These are phyloP conservation scores for Phrynosoma blainvillii DNA, from an alignment of 2,113 vertebrate genomes.

Conservation along the genomic window DNA sequence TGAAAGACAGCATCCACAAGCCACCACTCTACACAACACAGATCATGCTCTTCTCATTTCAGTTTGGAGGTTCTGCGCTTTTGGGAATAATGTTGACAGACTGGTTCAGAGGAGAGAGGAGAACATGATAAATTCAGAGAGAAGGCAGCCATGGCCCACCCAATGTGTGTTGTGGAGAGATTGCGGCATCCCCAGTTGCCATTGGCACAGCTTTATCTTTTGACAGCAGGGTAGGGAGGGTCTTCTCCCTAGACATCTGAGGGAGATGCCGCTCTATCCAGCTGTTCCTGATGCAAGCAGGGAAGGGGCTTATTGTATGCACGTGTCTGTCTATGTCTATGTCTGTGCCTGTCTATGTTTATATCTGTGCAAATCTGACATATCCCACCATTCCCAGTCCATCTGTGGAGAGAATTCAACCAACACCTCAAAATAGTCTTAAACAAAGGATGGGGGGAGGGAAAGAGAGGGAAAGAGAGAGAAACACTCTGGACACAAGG, in stretches of 20 bases:
- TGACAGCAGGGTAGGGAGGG: neutral
- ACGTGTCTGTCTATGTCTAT: neutral
- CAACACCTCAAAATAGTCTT: neutral
- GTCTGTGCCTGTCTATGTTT: neutral
- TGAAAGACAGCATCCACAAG: neutral
- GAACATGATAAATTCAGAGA: slow-evolving; percentile 15
- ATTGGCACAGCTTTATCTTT: neutral
- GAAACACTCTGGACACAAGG: neutral
- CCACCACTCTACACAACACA: neutral
- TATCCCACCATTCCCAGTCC: neutral
- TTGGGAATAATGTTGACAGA: neutral
- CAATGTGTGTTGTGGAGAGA: slow-evolving; percentile 5
- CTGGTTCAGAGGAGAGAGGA: slow-evolving; percentile 27
- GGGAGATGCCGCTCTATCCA: neutral
- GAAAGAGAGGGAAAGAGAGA: too few relatives aligned
- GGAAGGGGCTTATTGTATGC: neutral
- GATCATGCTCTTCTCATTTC: neutral
- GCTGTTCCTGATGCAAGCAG: neutral
- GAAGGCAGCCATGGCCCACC: slow-evolving; percentile 18
- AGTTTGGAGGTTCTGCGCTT: neutral
- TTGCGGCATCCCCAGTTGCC: neutral
- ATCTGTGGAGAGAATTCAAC: neutral
- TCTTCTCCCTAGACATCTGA: neutral
- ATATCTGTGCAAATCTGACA: too few relatives aligned
- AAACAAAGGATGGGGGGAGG: neutral